Conservation (phyloP, 2,888 invertebrate species). For the Trichogramma dendrolimi region DNA sequence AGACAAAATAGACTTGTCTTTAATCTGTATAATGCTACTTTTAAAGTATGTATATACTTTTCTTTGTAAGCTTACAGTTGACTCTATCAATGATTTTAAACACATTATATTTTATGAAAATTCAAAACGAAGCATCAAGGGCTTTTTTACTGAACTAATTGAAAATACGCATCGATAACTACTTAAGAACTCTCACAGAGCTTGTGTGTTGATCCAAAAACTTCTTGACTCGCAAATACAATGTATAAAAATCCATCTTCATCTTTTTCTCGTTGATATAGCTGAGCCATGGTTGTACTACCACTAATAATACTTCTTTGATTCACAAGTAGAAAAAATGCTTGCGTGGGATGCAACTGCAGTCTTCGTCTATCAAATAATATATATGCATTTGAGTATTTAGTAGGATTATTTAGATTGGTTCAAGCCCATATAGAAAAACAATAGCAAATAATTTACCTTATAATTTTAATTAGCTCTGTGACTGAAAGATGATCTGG, state of each 20-base stretch:
- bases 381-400: background rate
- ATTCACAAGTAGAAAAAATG: conserved; percentile 78
- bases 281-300: conserved; percentile 75
- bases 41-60: background rate
- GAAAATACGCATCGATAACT: conserved; percentile 2
- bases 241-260: conserved; percentile 85
- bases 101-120: background rate
- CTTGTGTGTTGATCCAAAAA: conserved; percentile 62
- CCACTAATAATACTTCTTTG: conserved; percentile 78
- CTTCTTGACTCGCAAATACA: conserved; percentile 86
- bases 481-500: conserved; percentile 87
- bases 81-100: too few species aligned
- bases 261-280: conserved; percentile 71
- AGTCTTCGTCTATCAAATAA: conserved; percentile 56
- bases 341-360: conserved; percentile 63
- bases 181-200: background rate
- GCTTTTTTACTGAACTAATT: conserved; percentile 4
- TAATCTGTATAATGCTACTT: conserved; percentile 7
- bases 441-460: conserved; percentile 55
- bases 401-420: background rate
- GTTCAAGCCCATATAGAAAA: conserved; percentile 3
- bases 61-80: too few species aligned
- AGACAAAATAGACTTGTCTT: background rate
- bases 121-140: conserved; percentile 4
- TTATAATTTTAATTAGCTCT: conserved; percentile 80